Base-by-base conservation (phyloP, 2,113 vertebrate species). In the Protobothrops flavoviridis region DNA sequence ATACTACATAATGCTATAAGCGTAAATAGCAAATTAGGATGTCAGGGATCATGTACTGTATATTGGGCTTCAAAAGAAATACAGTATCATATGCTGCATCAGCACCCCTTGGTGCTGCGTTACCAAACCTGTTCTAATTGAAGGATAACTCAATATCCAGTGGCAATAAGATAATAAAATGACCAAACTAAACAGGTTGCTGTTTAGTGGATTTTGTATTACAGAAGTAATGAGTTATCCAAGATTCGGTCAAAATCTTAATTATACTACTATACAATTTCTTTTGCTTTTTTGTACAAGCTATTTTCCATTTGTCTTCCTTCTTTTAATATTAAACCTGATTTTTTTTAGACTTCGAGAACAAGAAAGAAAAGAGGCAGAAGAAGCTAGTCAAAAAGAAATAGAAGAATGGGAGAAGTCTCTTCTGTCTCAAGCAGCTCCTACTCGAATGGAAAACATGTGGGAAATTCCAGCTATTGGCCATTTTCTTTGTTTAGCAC, bases 401-500 rank as follows among this genome's bases (percentile, higher is more conserved):
- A 97, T 99, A 93, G 99, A 99, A 96, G 98, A 99, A 94, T 99
- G 99, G 99, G 99, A 99, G 97, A 98, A 97, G 91, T 98, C 95
- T 90, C 97, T 99, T 93, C 97, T 99, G 86, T 98, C 98, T 89
- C 98, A 98, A 97, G 99, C 99, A 85, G 97, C 97, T 90, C 98
- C 99, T 52, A 97, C 98, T 92, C 97, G 97, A 21, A 98, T 99
- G 96, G 98, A 98, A 94, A 98, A 98, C 69, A 98, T 99, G 97
- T 99, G 99, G 99, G 99, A 99, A 97, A 98, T 99, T 91, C 99
- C 99, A 95, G 99, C 99, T 91, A 98, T 99, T 88, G 99, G 99
- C 24, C 99, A 99, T 97, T 99, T 99, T 93, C 98, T 99, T 94
- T 99, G 99, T 97, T 98, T 99, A 96, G 99, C 99, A 85, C 99